phyloP scores from a whole-genome alignment of 2,113 vertebrate genomes.

The Sylvilagus bachmani region DNA sequence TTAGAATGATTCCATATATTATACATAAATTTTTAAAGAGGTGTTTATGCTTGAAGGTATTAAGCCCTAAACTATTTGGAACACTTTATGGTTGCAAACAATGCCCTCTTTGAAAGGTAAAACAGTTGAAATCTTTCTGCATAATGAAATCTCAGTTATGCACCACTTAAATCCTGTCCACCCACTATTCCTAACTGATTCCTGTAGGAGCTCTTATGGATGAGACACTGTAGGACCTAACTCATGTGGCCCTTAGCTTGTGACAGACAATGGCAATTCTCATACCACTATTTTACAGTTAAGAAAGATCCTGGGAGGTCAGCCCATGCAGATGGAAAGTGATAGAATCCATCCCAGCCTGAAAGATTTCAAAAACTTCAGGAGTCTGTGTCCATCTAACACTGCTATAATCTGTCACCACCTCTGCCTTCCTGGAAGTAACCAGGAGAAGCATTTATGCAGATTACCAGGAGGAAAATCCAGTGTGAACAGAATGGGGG shows the following conservation, averaged over 20 bases:
- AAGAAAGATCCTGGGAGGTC: background rate
- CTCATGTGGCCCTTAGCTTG: background rate
- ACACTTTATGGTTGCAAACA: background rate
- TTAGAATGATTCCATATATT: constrained; percentile 66
- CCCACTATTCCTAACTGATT: background rate
- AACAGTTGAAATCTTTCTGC: constrained; percentile 54
- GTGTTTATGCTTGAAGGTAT: constrained; percentile 72
- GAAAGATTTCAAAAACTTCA: background rate
- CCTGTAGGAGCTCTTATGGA: background rate
- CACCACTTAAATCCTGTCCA: constrained; percentile 1
- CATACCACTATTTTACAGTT: background rate
- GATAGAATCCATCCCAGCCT: background rate
- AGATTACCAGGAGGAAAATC: background rate
- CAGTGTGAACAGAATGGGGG: background rate
- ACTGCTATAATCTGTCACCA: background rate
- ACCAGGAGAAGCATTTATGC: background rate
- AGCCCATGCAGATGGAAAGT: background rate
- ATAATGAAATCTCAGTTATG: constrained; percentile 53
- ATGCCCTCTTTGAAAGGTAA: constrained; percentile 60
- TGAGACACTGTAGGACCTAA: background rate
- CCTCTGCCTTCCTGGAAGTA: background rate
- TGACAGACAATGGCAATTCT: background rate
- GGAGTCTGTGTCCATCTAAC: background rate
- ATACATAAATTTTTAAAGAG: constrained; percentile 61
- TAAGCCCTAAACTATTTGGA: constrained; percentile 63